Evolutionary conservation across 1,140 invertebrate genomes (phyloP), one percentile per base, ranked within the genome.

Genomic region (Caenorhabditis remanei): DNA sequence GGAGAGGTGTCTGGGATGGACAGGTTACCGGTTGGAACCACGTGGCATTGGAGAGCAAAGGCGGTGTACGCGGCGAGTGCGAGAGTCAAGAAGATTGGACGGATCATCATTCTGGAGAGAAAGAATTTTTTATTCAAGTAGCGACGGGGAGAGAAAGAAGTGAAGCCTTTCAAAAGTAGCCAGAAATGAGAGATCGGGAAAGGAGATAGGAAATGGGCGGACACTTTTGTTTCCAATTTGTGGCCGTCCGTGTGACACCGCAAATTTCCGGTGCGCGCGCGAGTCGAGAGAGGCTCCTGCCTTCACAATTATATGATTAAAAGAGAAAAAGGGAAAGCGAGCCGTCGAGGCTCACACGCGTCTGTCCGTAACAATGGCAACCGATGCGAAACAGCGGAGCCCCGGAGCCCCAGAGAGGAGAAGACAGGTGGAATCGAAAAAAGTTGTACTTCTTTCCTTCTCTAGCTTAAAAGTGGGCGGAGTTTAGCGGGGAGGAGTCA

Each of bases 221-320:
- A 79, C 71, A 79, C 19, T 50, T 32, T 79, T 79, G 71, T 79
- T 79, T 79, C 71, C 71, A 79, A 79, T 79, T 79, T 79, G 43
- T 32, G 32, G 32, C 32, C 32, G 32, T 16, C 71, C 46, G 71
- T 79, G 71, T 79, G 71, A 79, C 71, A 79, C 71, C 71, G 43
- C 32, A 79, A 50, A 79, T 79, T 79, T 79, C 71, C 71, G 71
- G 71, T 50, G 71, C 41, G 71, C 40, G 71, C 46, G 71, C 71
- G 21, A 11, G 14, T 46, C 21, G 21, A 79, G 46, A 24, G 71
- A 53, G 71, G 53, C 46, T n/a, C 71, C 14, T 40, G 46, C 11
- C 71, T 53, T 32, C n/a, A 79, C 43, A 79, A 79, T 79, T 53
- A 79, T 79, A 50, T 79, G 71, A 79, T 79, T 50, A 79, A 79